phyloP scores from a whole-genome alignment of 1,140 invertebrate species.

The Asobara japonica region DNA sequence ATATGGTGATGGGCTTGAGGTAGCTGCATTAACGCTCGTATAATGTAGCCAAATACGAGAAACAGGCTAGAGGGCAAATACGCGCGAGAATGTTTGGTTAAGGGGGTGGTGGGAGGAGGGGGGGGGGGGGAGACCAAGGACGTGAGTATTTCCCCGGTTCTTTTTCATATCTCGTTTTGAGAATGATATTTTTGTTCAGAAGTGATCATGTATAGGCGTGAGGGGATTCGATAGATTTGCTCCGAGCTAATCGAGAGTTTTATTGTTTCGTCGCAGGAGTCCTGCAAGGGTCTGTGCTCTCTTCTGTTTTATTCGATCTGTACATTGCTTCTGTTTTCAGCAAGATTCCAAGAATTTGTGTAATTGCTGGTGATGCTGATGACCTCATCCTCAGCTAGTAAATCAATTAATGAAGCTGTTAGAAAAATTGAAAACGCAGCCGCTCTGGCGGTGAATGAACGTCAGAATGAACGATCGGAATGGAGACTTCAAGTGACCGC shows the following conservation, averaged over 20 bases:
- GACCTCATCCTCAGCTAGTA: too few relatives aligned
- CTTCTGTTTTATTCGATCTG: too few relatives aligned
- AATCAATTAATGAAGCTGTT: too few relatives aligned
- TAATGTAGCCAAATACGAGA: conserved; percentile 25
- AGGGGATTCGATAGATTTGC: neutral
- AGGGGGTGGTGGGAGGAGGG: too few relatives aligned
- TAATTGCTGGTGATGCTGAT: too few relatives aligned
- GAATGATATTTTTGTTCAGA: neutral
- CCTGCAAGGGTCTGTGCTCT: too few relatives aligned
- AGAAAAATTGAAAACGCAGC: too few relatives aligned
- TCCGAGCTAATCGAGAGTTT: neutral
- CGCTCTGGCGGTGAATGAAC: too few relatives aligned
- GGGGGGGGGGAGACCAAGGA: neutral
- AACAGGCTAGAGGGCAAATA: conserved; percentile 12
- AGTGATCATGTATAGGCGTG: neutral
- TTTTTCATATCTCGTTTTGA: neutral
- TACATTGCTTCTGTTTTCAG: too few relatives aligned
- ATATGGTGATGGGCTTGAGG: conserved; percentile 2
- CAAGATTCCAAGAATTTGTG: too few relatives aligned
- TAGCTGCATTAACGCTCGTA: conserved; percentile 17
- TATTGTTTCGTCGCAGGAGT: neutral
- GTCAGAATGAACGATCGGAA: too few relatives aligned
- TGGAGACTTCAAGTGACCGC: too few relatives aligned
- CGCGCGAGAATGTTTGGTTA: conserved; percentile 14
- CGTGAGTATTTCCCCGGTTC: conserved; percentile 10